phyloP scores from a whole-genome alignment of 2,888 invertebrate genomes.

The Leptarthrus brevirostris region DNA sequence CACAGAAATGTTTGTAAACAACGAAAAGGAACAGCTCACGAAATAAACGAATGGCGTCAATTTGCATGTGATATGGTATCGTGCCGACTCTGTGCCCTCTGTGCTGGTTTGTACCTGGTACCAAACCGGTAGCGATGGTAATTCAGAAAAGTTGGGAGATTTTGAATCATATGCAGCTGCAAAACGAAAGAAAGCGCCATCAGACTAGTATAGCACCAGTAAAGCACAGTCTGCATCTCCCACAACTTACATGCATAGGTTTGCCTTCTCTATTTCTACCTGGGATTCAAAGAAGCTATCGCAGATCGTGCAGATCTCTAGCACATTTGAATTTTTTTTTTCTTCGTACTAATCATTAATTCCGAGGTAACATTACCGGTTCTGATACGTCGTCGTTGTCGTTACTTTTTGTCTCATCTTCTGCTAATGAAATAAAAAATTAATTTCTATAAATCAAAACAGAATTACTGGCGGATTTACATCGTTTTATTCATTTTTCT shows the following conservation, averaged over 20 bases:
- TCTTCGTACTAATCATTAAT: conserved; percentile 7
- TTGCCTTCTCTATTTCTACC: not conserved
- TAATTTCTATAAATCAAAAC: conserved; percentile 9
- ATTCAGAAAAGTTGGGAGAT: conserved; percentile 26
- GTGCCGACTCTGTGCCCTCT: conserved; percentile 39
- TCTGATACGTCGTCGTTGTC: conserved; percentile 15
- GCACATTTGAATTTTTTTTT: conserved; percentile 34
- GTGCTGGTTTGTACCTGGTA: conserved; percentile 40
- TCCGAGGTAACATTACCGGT: conserved; percentile 33
- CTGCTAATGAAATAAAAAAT: conserved; percentile 6
- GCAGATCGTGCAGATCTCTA: conserved; percentile 18
- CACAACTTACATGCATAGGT: not conserved
- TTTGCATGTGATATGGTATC: conserved; percentile 24
- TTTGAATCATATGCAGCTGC: conserved; percentile 3
- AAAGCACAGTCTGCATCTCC: conserved; percentile 5
- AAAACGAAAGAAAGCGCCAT: conserved; percentile 27
- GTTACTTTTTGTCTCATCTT: conserved; percentile 1
- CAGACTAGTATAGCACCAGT: not conserved
- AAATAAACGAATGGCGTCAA: not conserved
- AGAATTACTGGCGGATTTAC: too few species aligned
- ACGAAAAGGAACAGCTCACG: not conserved
- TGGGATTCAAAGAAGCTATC: conserved; percentile 14
- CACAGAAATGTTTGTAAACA: conserved; percentile 17
- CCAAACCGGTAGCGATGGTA: not conserved
- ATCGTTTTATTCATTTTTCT: not conserved